Evolutionary conservation across 1,140 invertebrate species (phyloP).

Genomic region (Micrasema longulum): DNA sequence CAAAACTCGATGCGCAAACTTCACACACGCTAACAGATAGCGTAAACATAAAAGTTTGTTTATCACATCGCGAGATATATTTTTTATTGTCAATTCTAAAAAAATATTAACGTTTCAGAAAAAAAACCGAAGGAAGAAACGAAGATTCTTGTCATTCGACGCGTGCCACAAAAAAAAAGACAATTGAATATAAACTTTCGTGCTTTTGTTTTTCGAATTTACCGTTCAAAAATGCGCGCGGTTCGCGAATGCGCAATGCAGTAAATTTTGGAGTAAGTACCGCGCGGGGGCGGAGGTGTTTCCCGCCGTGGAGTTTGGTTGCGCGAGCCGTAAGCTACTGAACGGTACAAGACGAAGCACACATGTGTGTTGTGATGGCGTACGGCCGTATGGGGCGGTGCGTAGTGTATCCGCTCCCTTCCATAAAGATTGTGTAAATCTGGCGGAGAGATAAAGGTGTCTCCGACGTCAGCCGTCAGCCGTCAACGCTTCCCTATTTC

Average conservation of each 20-base stretch:
- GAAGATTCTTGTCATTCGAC: background rate
- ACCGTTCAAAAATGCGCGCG: conserved; percentile 38
- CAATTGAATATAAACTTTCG: conserved; percentile 6
- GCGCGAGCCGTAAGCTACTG: conserved; percentile 30
- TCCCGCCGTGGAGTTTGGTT: conserved; percentile 30
- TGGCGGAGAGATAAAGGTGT: conserved; percentile 32
- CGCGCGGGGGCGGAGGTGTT: conserved; percentile 28
- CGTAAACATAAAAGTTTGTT: conserved; percentile 29
- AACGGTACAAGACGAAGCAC: conserved; percentile 22
- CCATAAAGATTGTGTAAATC: conserved; percentile 31
- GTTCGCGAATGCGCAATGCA: conserved; percentile 34
- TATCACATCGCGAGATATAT: background rate
- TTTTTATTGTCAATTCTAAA: background rate
- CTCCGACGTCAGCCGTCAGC: too few species aligned
- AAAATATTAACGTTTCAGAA: background rate
- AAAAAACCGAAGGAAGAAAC: background rate
- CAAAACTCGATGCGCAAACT: conserved; percentile 17
- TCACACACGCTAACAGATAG: conserved; percentile 7
- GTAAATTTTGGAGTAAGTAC: background rate
- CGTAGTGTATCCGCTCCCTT: conserved; percentile 23
- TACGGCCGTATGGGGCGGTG: conserved; percentile 11
- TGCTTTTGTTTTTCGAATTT: conserved; percentile 29
- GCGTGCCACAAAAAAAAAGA: conserved; percentile 8
- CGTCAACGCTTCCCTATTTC: conserved; percentile 16
- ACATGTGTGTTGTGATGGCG: conserved; percentile 18